Evolutionary conservation across 2,113 vertebrate genomes (phyloP), one percentile per base, ranked within the genome.

Genomic region (Bucco capensis): DNA sequence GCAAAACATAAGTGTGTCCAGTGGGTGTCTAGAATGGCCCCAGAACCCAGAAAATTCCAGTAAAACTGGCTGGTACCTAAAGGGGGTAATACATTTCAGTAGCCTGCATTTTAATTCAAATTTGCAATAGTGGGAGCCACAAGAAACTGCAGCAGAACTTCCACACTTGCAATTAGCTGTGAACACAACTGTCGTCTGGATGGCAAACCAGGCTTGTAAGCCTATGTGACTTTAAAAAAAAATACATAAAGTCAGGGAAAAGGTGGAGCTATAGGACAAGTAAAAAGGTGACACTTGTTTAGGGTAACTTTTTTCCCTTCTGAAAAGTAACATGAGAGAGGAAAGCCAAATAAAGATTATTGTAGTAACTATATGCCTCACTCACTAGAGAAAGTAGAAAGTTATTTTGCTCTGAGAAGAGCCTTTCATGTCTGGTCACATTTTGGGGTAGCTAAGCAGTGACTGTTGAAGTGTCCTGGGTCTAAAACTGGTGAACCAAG

Each of bases 41-140:
- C 67, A 85, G 58, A 77, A 65, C 35, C 33, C 64, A 67, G 84
- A 84, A 89, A 35, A 49, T 94, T 76, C 80, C 94, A 17, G 11
- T 96, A 91, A 95, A 73, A 70, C 89, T 89, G 76, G 38, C 72
- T 96, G 72, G 64, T 79, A 27, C 35, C 33, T 54, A 28, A 88
- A 72, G 35, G 69, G 69, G 21, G 58, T 72, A 64, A 60, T 75
- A 71, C 28, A 66, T 78, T 85, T 76, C 65, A 49, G 27, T 71
- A 86, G 61, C 74, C 69, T 78, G 83, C 47, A 37, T 87, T 95
- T 90, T 72, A 70, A 83, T 72, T 57, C 42, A 60, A 14, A 88
- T 83, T 37, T 83, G 44, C 47, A 60, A 30, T 16, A 72, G 60
- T 25, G 28, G 21, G 40, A 87, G 57, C 50, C 47, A 50, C 35